Evolutionary conservation across 2,888 invertebrate species (phyloP).

Genomic region (Ferrisia virgata): DNA sequence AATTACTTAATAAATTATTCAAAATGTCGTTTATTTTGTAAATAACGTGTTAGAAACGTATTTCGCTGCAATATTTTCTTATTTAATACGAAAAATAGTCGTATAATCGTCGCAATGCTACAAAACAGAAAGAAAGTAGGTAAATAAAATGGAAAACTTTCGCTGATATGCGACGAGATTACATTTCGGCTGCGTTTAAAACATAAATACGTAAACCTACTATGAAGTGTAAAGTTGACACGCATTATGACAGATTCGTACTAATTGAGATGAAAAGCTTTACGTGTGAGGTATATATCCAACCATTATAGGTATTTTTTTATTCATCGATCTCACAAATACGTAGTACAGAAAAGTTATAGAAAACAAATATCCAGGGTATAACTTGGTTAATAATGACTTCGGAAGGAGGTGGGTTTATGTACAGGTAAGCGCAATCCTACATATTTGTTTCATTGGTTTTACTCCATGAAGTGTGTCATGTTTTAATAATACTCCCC

Average conservation of each 20-base stretch:
- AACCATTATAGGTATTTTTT: not conserved
- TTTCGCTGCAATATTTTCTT: not conserved
- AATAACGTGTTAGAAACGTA: not conserved
- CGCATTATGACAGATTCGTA: not conserved
- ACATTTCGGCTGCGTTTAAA: no score
- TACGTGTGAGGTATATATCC: not conserved
- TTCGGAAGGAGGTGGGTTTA: not conserved
- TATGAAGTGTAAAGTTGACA: not conserved
- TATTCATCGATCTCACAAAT: not conserved
- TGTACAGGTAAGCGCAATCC: no score
- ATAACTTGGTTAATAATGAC: no score
- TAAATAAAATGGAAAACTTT: no score
- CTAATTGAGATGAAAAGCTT: not conserved
- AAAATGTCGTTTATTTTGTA: not conserved
- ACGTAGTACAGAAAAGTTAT: not conserved
- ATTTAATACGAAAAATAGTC: not conserved
- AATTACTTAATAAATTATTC: constrained; percentile 9
- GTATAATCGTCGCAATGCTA: not conserved
- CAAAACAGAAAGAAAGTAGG: no score
- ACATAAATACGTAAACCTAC: no score
- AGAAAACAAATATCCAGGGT: not conserved
- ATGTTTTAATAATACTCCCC: no score
- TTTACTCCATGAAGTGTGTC: no score
- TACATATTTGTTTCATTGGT: no score
- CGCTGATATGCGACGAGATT: no score